Conservation (phyloP, 2,797 vertebrate genomes). For the Gymnopithys bicolor region DNA sequence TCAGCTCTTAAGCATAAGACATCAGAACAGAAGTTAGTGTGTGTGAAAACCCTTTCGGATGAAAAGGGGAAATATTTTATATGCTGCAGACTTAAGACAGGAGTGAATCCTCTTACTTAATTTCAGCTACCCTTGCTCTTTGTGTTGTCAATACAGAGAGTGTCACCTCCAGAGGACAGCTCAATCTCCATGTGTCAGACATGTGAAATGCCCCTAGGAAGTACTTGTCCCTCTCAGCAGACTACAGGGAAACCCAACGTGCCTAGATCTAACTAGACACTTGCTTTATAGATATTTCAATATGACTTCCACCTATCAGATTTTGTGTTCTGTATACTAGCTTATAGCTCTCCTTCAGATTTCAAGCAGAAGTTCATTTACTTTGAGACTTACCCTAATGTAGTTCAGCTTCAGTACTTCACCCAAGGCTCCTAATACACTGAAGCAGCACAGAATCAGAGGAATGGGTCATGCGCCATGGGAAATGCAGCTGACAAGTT, state of each 20-base stretch:
- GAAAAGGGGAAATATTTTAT: background rate
- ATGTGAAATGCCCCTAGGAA: background rate
- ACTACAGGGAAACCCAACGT: background rate
- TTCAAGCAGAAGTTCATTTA: background rate
- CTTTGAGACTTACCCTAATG: background rate
- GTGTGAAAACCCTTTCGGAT: background rate
- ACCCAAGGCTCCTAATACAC: background rate
- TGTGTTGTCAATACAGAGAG: background rate
- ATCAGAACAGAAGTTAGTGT: background rate
- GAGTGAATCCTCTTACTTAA: background rate
- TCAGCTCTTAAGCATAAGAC: background rate
- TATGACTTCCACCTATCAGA: background rate
- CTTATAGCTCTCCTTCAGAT: background rate
- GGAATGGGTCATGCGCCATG: background rate
- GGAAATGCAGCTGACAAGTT: background rate
- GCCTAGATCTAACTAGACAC: background rate
- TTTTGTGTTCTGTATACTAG: background rate
- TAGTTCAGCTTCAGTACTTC: background rate
- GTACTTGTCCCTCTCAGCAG: background rate
- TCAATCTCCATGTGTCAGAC: background rate
- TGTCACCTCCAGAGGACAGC: background rate
- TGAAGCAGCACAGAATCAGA: background rate
- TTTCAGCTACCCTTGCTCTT: background rate
- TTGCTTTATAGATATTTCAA: background rate
- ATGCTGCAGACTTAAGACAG: background rate